These are phyloP conservation scores for Brachionus paranguensis DNA, from an alignment of 1,140 invertebrate genomes.

Conservation along the genomic window DNA sequence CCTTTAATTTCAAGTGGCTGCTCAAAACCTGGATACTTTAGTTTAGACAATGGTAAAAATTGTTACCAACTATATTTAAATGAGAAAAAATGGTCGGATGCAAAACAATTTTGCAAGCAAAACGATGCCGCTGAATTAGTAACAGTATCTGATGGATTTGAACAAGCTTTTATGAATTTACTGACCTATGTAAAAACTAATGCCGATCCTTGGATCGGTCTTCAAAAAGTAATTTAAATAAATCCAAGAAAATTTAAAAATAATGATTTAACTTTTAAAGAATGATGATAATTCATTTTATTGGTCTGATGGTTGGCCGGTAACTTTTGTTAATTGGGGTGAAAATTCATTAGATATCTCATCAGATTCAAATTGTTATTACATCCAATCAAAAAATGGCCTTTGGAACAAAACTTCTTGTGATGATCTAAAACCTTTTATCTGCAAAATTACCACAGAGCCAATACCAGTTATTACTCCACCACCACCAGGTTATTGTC, in stretches of 20 bases:
- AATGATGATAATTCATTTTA: background rate
- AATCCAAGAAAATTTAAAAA: background rate
- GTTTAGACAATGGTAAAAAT: constrained; percentile 29
- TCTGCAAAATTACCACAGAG: constrained; percentile 26
- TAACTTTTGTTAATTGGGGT: constrained; percentile 15
- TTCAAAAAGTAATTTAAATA: background rate
- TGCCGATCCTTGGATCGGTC: constrained; percentile 25
- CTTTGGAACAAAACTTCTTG: background rate
- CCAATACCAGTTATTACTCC: background rate
- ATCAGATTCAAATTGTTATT: background rate
- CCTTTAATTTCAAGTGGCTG: background rate
- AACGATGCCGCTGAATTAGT: constrained; percentile 1
- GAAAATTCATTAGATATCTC: background rate
- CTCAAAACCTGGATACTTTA: constrained; percentile 8
- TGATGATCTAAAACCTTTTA: background rate
- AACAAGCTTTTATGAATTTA: constrained; percentile 28
- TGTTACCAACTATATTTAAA: constrained; percentile 7
- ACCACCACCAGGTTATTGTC: constrained; percentile 29
- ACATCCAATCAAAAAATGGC: constrained; percentile 5
- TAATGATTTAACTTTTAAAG: background rate
- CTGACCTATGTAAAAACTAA: constrained; percentile 21
- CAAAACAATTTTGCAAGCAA: constrained; percentile 23
- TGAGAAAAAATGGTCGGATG: background rate
- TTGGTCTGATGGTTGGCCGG: constrained; percentile 28
- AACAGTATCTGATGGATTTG: constrained; percentile 17